Evolutionary conservation across 2,113 vertebrate species (phyloP).

Genomic region (Fukomys damarensis): DNA sequence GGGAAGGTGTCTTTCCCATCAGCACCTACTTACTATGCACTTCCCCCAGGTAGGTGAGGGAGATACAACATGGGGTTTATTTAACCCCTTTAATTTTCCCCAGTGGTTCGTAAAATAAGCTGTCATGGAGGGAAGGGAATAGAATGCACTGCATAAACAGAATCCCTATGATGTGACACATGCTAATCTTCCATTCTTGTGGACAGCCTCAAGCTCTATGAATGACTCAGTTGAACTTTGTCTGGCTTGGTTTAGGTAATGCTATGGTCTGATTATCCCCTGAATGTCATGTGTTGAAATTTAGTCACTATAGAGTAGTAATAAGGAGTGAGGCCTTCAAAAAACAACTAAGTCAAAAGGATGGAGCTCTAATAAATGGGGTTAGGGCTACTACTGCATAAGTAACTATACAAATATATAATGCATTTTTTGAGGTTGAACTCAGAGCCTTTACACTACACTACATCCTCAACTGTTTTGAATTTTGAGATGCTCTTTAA

Average conservation of each 20-base stretch:
- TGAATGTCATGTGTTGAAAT: background rate
- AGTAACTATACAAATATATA: background rate
- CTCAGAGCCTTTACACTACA: background rate
- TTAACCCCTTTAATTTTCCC: background rate
- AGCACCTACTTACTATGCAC: background rate
- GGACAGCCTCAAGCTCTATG: background rate
- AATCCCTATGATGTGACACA: background rate
- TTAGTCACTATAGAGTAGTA: background rate
- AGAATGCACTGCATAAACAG: background rate
- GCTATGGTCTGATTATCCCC: background rate
- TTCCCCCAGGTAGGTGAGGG: background rate
- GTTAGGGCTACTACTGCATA: background rate
- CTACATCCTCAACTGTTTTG: background rate
- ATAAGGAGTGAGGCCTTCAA: background rate
- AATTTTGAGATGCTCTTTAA: background rate
- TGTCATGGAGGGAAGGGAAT: accelerated
- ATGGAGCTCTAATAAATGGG: background rate
- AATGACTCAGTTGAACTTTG: background rate
- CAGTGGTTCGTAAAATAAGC: background rate
- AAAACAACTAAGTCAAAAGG: background rate
- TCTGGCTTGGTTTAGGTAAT: background rate
- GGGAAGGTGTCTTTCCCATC: background rate
- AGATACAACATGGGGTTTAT: background rate
- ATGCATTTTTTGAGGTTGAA: background rate
- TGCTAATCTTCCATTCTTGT: background rate